Evolutionary conservation across 2,888 invertebrate genomes (phyloP), one percentile per base, ranked within the genome.

Genomic region (Brachynemurus nebulosus): DNA sequence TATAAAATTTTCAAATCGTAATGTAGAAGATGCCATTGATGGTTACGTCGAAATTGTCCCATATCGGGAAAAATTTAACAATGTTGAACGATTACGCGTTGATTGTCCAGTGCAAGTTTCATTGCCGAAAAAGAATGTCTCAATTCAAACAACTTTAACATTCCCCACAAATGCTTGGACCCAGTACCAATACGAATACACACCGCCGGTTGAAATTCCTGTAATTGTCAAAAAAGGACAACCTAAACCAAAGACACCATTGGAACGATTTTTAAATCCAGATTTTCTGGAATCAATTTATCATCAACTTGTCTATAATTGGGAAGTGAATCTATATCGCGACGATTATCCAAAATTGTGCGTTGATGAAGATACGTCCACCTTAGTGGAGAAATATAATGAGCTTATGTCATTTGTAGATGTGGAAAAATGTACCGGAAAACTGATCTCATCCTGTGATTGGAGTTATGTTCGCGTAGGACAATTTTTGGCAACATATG

Each of bases 391-490:
- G 65, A 52, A 57, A 12, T 63, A 67, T 52, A 64, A 69, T 44
- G 74, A 76, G 49, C 71, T 74, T 49, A 68, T 76, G 40, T 76
- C 78, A 53, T 80, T 81, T 54, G 75, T 76, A 18, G 75, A 81
- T 54, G 74, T 78, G 2, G 57, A 64, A 1, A 67, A 73, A 55
- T 78, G 78, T 47, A 73, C 73, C 57, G 71, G 76, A 47, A 80
- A 80, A 52, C 76, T 71, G 58, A 73, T 86, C 30, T 72, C 76
- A 5, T 67, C 72, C 47, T 67, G 76, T 11, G 68, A 68, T 47
- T 86, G 84, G 76, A 84, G 84, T 64, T 81, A 79, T 0, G 69
- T 75, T 60, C 71, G 78, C 69, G 72, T 78, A 0, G 85, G 83
- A 1, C 68, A 79, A 8, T 69, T 78, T 2, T 80, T 76, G 1